Base-by-base conservation (phyloP, 1,140 invertebrate species). In the Aleiodes sp. region DNA sequence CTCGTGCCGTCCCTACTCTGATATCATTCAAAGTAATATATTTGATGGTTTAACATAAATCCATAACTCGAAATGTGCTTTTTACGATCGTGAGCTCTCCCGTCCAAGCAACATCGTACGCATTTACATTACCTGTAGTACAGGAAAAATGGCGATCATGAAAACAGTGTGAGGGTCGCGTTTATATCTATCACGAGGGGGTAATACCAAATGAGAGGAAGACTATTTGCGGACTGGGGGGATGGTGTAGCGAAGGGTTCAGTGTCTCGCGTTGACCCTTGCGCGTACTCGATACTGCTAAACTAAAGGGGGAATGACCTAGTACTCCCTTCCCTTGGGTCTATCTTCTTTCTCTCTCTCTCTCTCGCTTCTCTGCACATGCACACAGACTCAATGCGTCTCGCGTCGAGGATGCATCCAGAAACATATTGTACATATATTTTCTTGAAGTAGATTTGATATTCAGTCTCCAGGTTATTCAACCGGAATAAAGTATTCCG, bases 211-310 rank as follows among this genome's bases (percentile, higher is more conserved):
- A 65, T 7, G 26, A 52, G 3, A 12, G 2, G 21, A n/a, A 64
- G 26, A 21, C 10, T 28, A 8, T 29, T 10, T 6, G 21, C 24
- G 31, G 33, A 59, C 21, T n/a, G 2, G 31, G 43, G 26, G 73
- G 75, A 71, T 75, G 67, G 68, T 52, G 61, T 76, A 74, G 73
- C 65, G 76, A 72, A 79, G 76, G 77, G 78, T 81, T 82, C 74
- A 77, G 64, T 76, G 78, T 79, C 79, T 81, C 74, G 71, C 73
- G 74, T 76, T 81, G 78, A 80, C 78, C 79, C 76, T 76, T 75
- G 76, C 64, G 72, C 70, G 72, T 70, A 70, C 35, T 73, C 72
- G 76, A 57, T 72, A 70, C 43, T 78, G 74, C 70, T 75, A 77
- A 71, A 56, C 72, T 75, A 70, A 60, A 73, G 39, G 76, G 77